phyloP scores from a whole-genome alignment of 2,888 invertebrate genomes.

The Tenthredo mesomela region DNA sequence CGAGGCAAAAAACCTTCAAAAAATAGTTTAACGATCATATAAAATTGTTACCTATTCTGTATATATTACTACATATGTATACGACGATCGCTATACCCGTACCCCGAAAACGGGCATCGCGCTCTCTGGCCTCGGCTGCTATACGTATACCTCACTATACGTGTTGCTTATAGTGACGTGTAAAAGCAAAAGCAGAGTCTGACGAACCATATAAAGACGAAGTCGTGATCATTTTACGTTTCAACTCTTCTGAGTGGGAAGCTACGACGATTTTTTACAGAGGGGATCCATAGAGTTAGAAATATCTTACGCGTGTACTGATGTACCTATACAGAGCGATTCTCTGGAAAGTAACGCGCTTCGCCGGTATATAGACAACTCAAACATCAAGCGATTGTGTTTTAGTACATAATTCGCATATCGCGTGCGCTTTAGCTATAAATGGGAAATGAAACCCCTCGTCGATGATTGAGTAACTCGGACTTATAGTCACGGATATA shows the following conservation, averaged over 20 bases:
- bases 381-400: too few species aligned
- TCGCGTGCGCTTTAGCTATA: too few species aligned
- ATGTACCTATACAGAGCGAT: too few species aligned
- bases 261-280: background rate
- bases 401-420: too few species aligned
- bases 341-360: too few species aligned
- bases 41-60: background rate
- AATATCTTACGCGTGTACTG: background rate
- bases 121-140: background rate
- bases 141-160: background rate
- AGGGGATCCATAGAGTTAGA: background rate
- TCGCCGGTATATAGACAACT: too few species aligned
- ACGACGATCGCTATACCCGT: background rate
- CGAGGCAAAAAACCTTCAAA: background rate
- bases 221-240: background rate
- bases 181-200: constrained; percentile 48
- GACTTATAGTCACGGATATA: background rate
- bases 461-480: constrained; percentile 3
- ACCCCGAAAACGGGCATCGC: background rate
- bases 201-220: constrained; percentile 50
- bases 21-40: background rate
- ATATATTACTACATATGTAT: background rate
- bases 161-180: background rate
- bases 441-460: too few species aligned
- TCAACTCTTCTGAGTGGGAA: background rate